Evolutionary conservation across 2,888 invertebrate genomes (phyloP).

Genomic region (Elmis aenea): DNA sequence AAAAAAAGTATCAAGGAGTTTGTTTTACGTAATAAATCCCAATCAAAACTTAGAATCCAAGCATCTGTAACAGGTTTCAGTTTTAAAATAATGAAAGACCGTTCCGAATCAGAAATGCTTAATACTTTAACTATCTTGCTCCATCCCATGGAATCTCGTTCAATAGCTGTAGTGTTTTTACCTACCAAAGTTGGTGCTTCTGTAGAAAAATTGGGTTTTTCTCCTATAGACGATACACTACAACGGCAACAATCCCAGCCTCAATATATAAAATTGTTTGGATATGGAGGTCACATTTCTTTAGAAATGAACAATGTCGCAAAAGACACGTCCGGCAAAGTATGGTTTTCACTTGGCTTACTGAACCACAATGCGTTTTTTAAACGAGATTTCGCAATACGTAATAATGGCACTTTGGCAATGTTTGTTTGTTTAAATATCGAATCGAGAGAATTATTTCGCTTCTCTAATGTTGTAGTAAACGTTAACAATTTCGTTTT

Average conservation of each 20-base stretch:
- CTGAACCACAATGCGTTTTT: constrained; percentile 47
- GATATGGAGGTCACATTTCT: constrained; percentile 55
- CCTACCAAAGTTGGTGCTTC: constrained; percentile 53
- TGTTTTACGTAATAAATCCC: constrained; percentile 53
- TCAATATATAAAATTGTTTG: constrained; percentile 50
- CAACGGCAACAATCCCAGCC: constrained; percentile 32
- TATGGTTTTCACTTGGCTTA: constrained; percentile 56
- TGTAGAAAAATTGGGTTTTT: constrained; percentile 52
- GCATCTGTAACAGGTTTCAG: constrained; percentile 48
- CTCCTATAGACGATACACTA: constrained; percentile 33
- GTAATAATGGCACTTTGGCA: constrained; percentile 54
- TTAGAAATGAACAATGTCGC: constrained; percentile 49
- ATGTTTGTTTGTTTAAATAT: constrained; percentile 48
- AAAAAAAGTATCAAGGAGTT: constrained; percentile 52
- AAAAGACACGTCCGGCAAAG: constrained; percentile 53
- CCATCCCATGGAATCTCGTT: constrained; percentile 55
- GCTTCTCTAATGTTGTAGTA: constrained; percentile 33
- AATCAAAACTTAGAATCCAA: constrained; percentile 53
- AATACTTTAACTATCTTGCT: constrained; percentile 44
- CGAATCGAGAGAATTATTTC: constrained; percentile 30
- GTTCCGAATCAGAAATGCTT: constrained; percentile 37
- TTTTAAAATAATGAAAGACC: constrained; percentile 45
- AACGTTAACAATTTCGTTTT: constrained; percentile 34
- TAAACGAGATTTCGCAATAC: constrained; percentile 48
- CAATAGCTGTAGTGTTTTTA: constrained; percentile 51